These are phyloP conservation scores for Latrodectus elegans DNA, from an alignment of 2,888 invertebrate species.

Conservation along the genomic window DNA sequence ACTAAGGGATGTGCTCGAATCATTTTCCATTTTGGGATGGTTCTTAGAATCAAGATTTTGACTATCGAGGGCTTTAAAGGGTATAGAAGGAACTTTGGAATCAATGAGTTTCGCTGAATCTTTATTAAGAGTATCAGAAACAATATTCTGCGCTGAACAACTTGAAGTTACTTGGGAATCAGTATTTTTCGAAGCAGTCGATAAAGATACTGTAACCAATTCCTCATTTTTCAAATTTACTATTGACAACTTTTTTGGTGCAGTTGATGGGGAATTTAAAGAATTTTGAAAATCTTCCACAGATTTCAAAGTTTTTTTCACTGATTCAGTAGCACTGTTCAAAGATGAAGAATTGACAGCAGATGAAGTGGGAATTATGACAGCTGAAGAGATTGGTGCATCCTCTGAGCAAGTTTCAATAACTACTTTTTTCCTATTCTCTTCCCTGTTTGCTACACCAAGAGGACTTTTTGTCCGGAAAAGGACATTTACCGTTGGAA, in stretches of 20 bases:
- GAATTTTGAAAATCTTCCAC: conserved; percentile 40
- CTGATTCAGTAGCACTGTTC: conserved; percentile 10
- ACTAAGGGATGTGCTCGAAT: no score
- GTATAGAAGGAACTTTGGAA: not conserved
- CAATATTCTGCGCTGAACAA: no score
- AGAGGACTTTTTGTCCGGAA: conserved; percentile 57
- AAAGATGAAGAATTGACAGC: not conserved
- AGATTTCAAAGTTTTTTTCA: conserved; percentile 25
- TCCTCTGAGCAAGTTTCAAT: conserved; percentile 34
- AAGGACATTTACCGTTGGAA: conserved; percentile 56
- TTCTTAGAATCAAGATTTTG: not conserved
- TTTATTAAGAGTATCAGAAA: not conserved
- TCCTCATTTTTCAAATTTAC: conserved; percentile 45
- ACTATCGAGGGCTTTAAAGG: no score
- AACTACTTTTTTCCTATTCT: conserved; percentile 52
- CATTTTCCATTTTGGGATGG: no score
- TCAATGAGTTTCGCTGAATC: not conserved
- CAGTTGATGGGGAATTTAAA: conserved; percentile 29
- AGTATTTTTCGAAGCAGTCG: not conserved
- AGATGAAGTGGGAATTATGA: conserved; percentile 23
- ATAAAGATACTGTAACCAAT: conserved; percentile 23
- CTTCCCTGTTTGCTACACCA: conserved; percentile 22
- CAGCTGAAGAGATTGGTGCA: conserved; percentile 36
- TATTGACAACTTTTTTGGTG: conserved; percentile 28
- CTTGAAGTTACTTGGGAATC: not conserved